phyloP scores from a whole-genome alignment of 2,888 invertebrate genomes.

The Ecliptopera silaceata region DNA sequence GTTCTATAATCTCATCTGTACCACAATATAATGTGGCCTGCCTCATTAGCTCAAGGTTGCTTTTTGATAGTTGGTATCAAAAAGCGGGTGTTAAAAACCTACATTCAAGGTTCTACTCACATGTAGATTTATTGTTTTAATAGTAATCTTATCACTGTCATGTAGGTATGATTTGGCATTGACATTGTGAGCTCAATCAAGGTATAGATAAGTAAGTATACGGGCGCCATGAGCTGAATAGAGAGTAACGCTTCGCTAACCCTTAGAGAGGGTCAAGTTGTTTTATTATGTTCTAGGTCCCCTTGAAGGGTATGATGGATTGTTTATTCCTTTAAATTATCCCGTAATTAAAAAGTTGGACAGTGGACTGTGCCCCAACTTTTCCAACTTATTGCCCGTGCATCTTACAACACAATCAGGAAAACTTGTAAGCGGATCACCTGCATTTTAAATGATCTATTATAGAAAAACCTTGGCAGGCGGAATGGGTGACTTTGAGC shows the following conservation, averaged over 20 bases:
- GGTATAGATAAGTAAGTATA: constrained; percentile 6
- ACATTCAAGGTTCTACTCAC: constrained; percentile 11
- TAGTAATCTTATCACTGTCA: constrained; percentile 18
- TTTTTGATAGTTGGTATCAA: neutral
- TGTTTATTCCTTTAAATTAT: no score
- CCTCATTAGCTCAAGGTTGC: constrained; percentile 5
- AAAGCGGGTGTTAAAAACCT: constrained; percentile 1
- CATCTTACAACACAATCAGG: neutral
- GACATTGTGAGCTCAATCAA: constrained; percentile 18
- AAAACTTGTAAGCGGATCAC: neutral
- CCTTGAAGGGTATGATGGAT: no score
- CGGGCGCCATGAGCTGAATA: constrained; percentile 1
- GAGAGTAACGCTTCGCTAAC: neutral
- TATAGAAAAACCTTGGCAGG: constrained; percentile 13
- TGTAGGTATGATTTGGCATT: neutral
- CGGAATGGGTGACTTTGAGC: constrained; percentile 18
- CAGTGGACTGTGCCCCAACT: no score
- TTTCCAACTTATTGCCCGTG: no score
- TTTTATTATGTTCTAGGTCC: no score
- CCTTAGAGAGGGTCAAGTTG: no score
- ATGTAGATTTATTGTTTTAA: constrained; percentile 10
- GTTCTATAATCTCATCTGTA: constrained; percentile 7
- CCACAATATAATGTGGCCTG: constrained; percentile 6
- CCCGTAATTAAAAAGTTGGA: no score
- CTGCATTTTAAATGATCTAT: constrained; percentile 3